Evolutionary conservation across 2,797 vertebrate genomes (phyloP).

Genomic region (Caiman crocodilus): DNA sequence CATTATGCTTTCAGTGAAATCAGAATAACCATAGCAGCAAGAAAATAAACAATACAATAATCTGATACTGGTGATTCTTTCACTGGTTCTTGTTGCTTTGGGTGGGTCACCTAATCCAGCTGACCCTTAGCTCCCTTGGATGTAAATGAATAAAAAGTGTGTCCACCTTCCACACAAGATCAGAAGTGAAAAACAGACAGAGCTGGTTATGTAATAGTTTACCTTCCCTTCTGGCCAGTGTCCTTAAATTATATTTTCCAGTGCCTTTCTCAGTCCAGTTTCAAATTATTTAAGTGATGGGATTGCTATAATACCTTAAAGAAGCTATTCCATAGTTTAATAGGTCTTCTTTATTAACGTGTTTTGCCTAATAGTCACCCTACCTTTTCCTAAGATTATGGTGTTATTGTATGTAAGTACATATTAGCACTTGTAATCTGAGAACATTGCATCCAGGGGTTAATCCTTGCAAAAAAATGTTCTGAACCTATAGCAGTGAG

Average conservation of each 20-base stretch:
- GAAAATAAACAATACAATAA: not conserved
- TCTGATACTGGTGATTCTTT: not conserved
- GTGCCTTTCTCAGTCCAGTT: not conserved
- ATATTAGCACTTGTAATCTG: not conserved
- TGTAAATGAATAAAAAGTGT: not conserved
- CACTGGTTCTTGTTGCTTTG: not conserved
- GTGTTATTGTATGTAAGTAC: rapidly evolving
- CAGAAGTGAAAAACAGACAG: not conserved
- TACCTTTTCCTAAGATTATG: not conserved
- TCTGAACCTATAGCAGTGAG: not conserved
- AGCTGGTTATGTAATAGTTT: not conserved
- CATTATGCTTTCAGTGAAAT: not conserved
- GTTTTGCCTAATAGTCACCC: not conserved
- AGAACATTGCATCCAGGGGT: not conserved
- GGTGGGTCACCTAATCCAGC: not conserved
- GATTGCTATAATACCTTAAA: not conserved
- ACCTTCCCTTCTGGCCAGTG: not conserved
- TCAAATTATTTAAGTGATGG: not conserved
- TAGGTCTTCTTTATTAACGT: not conserved
- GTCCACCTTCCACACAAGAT: not conserved
- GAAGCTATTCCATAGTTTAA: not conserved
- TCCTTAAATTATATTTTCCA: not conserved
- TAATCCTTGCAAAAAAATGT: not conserved
- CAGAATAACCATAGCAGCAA: not conserved
- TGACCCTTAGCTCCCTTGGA: not conserved